Conservation (phyloP, 2,797 vertebrate genomes). For the Naso thynnoides region DNA sequence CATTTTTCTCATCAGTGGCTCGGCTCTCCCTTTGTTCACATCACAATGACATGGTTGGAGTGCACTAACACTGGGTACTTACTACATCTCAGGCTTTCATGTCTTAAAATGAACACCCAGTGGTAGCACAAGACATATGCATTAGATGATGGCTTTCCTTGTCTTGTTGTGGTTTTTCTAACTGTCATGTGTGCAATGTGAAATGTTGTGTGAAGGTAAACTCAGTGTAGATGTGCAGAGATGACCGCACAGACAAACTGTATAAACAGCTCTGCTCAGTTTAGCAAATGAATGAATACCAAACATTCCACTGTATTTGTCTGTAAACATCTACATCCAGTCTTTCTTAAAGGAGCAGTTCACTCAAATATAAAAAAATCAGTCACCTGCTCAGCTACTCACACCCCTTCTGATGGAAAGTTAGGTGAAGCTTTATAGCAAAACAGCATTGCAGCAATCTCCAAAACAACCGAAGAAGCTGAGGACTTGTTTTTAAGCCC, state of each 20-base stretch:
- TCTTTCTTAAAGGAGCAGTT: slow-evolving; percentile 29
- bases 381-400: no score
- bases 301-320: slow-evolving; percentile 57
- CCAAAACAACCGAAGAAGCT: no score
- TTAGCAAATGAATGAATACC: slow-evolving; percentile 53
- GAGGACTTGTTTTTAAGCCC: no score
- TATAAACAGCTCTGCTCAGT: slow-evolving; percentile 57
- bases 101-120: slow-evolving; percentile 63
- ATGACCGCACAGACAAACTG: slow-evolving; percentile 50
- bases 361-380: no score
- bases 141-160: slow-evolving; percentile 50
- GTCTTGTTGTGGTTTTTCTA: slow-evolving; percentile 22
- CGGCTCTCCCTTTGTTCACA: slow-evolving; percentile 65
- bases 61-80: slow-evolving; percentile 43
- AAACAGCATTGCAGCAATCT: no score
- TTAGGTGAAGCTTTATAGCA: no score
- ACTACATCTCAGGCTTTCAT: slow-evolving; percentile 57
- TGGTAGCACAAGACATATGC: slow-evolving; percentile 56
- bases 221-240: slow-evolving; percentile 28
- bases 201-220: slow-evolving; percentile 39
- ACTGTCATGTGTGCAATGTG: slow-evolving; percentile 30
- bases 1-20: slow-evolving; percentile 58
- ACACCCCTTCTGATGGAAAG: no score
- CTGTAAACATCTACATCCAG: slow-evolving; percentile 36
- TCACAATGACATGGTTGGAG: slow-evolving; percentile 60